Evolutionary conservation across 2,888 invertebrate genomes (phyloP).

Genomic region (Eubasilissa splendida): DNA sequence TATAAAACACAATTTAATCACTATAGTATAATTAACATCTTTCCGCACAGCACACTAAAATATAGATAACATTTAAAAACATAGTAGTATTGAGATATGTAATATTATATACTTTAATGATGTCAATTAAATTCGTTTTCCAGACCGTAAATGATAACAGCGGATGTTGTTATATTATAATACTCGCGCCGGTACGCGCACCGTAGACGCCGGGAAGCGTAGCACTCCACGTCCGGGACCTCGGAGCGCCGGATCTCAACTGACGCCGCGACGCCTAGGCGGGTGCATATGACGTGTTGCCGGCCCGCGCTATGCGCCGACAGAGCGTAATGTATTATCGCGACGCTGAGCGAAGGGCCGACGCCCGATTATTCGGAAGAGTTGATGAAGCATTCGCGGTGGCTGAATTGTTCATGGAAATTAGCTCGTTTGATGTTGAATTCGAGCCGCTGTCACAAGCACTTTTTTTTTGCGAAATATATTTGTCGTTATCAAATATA

Average conservation of each 20-base stretch:
- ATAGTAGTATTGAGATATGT: too few relatives aligned
- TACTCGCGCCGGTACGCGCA: constrained; percentile 28
- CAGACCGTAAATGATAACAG: background rate
- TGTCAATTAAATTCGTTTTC: too few relatives aligned
- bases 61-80: too few relatives aligned
- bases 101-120: too few relatives aligned
- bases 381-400: constrained; percentile 17
- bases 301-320: constrained; percentile 30
- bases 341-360: constrained; percentile 4
- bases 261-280: constrained; percentile 43
- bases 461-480: too few relatives aligned
- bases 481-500: too few relatives aligned
- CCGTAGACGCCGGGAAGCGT: background rate
- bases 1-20: too few relatives aligned
- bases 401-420: constrained; percentile 1
- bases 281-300: constrained; percentile 42
- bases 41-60: too few relatives aligned
- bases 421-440: background rate
- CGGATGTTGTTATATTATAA: constrained; percentile 2
- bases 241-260: constrained; percentile 37
- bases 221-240: constrained; percentile 35
- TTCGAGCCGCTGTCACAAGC: too few relatives aligned
- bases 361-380: constrained; percentile 27
- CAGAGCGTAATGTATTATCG: constrained; percentile 8
- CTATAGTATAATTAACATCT: too few relatives aligned